Evolutionary conservation across 2,797 vertebrate species (phyloP), one percentile per base, ranked within the genome.

Genomic region (Darevskia nairensis): DNA sequence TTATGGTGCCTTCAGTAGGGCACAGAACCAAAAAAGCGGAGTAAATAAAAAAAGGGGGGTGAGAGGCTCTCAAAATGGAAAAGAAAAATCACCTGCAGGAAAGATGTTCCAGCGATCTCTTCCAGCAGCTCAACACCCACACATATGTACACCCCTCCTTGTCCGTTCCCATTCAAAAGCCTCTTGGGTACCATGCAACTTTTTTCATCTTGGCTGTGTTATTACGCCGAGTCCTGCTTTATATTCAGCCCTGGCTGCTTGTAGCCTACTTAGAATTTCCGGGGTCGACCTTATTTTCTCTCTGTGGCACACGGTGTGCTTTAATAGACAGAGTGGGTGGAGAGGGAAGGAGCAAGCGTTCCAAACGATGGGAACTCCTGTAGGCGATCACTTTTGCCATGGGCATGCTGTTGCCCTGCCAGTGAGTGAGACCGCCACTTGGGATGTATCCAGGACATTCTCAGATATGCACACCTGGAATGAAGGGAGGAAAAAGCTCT

Each of bases 361-460:
- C 82, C 91, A 89, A 92, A 90, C 8, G 84, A 91, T 95, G 95
- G 92, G 93, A 95, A 95, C 93, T 93, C 90, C 95, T 94, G 88
- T 87, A 94, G 94, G 93, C 91, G 90, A 89, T 93, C 90, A 89
- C 87, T 92, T 50, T 94, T 94, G 92, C 94, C 92, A 89, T 61
- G 55, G 92, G 94, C 92, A 71, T 93, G 90, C 85, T 94, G 91
- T 93, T 91, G 89, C 84, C 4, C 0, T 93, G 94, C 93, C 93
- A 95, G 86, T 82, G 92, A 93, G 91, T 90, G 88, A 89, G 86
- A 94, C 92, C 89, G 71, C 4, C 44, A 89, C 64, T 87, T 92
- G 93, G 92, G 90, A 87, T 89, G 89, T 92, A 81, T 88, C 83
- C 84, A n/a, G 35, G 23, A 23, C 90, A 46, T 71, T n/a, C 39